Evolutionary conservation across 1,140 invertebrate species (phyloP).

Genomic region (Globodera rostochiensis): DNA sequence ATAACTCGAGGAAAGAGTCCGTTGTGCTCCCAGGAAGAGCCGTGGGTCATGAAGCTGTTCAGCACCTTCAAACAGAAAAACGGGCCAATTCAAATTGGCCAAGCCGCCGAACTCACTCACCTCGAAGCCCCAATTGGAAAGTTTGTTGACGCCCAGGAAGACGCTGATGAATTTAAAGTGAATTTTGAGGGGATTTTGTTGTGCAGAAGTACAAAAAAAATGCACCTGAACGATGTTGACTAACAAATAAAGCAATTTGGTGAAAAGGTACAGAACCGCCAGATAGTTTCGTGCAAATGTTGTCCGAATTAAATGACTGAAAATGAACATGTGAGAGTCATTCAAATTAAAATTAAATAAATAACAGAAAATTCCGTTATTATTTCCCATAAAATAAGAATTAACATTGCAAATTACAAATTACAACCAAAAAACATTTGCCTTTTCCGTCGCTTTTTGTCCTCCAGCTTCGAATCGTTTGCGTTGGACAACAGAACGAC

Average conservation of each 20-base stretch:
- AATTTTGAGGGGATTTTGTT: background rate
- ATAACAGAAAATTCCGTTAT: too few relatives aligned
- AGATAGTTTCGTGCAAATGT: background rate
- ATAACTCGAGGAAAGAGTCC: constrained; percentile 25
- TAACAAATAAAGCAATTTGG: background rate
- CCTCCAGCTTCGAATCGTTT: too few relatives aligned
- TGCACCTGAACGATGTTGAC: background rate
- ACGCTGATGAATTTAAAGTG: constrained; percentile 26
- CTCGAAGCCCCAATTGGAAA: constrained; percentile 11
- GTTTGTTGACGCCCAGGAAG: constrained; percentile 9
- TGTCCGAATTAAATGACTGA: background rate
- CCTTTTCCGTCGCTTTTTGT: too few relatives aligned
- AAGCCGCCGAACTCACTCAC: background rate
- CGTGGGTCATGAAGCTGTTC: constrained; percentile 13
- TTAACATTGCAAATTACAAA: too few relatives aligned
- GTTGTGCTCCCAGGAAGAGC: constrained; percentile 18
- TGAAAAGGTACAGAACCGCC: background rate
- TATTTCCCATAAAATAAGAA: too few relatives aligned
- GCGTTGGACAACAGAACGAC: too few relatives aligned
- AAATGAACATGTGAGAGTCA: background rate
- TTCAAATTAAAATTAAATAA: too few relatives aligned
- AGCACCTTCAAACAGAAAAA: constrained; percentile 12
- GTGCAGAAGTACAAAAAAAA: background rate
- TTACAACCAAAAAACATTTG: too few relatives aligned
- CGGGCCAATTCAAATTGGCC: too few relatives aligned